Percentiles rank a stretch among this genome's conserved stretches.
phyloP scores from a whole-genome alignment of 2,888 invertebrate species.

The Sinohyriopsis cumingii region DNA sequence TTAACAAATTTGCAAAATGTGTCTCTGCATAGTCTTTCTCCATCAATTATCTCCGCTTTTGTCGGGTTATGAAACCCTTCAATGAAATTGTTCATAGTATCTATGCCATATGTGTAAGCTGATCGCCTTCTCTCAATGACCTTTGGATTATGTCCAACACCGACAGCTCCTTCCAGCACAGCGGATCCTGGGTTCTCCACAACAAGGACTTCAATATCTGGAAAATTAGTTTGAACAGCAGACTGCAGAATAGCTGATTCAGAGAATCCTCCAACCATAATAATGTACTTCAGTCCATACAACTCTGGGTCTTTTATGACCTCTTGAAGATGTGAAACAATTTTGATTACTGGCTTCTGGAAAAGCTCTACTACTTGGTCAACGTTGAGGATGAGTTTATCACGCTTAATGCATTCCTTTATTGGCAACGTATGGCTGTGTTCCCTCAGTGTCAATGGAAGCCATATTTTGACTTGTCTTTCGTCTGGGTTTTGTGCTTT shows the following conservation, averaged over 20 bases:
- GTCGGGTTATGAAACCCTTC: neutral
- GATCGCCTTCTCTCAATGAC: neutral
- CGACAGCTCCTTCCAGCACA: constrained; percentile 15
- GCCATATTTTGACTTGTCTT: constrained; percentile 8
- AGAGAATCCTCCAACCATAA: constrained; percentile 18
- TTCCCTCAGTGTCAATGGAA: constrained; percentile 10
- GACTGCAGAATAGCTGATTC: constrained; percentile 11
- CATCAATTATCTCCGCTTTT: neutral
- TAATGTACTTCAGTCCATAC: neutral
- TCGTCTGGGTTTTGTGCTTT: constrained; percentile 3
- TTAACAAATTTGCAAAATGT: constrained; percentile 2
- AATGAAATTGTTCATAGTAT: neutral
- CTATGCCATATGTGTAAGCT: constrained; percentile 9
- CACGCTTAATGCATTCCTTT: constrained; percentile 1
- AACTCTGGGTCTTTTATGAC: neutral
- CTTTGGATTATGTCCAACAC: constrained; percentile 4
- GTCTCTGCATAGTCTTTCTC: neutral
- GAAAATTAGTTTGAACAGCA: constrained; percentile 5
- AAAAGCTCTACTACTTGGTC: constrained; percentile 6
- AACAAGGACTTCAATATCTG: neutral
- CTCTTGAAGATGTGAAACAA: constrained; percentile 8
- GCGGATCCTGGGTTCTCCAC: constrained; percentile 7
- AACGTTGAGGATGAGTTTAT: constrained; percentile 16
- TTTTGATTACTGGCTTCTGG: neutral
- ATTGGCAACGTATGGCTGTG: neutral